Evolutionary conservation across 2,113 vertebrate genomes (phyloP), one percentile per base, ranked within the genome.

Genomic region (Microcebus ravelobensis): DNA sequence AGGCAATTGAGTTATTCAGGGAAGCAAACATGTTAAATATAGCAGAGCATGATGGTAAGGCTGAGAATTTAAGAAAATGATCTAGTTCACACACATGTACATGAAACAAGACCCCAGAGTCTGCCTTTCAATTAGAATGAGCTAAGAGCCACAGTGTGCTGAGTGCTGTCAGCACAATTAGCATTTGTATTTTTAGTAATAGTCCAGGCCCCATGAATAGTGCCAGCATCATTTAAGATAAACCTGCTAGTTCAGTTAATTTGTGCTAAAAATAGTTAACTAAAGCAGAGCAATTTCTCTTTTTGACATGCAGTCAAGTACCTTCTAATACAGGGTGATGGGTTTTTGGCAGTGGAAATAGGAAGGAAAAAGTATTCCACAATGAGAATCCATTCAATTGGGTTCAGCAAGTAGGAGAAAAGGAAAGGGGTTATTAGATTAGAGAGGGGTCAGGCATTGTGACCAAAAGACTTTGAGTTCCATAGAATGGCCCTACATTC

Each of bases 201-300:
- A 83, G 57, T 3, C 36, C 45, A 48, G 94, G n/a, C 21, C 13
- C 85, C 36, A 52, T 13, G 34, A 90, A 83, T 27, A 57, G 84
- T 94, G 87, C 87, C 94, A 94, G 57, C 31, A 93, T 94, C 88
- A 55, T 42, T 97, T 94, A 97, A 96, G 87, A 86, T 96, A 95
- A 97, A 96, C 71, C 67, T 92, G 86, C 74, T 94, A 81, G 89
- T 70, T 70, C 94, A 70, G 68, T 90, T 98, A 83, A 95, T 97
- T 92, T 92, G 52, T 97, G 93, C 96, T 96, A 96, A 98, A 97
- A 97, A 97, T 97, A 97, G 93, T 71, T 95, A 94, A 86, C 50
- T 65, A 27, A 89, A 84, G 74, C 96, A 82, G 87, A 97, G 17
- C 42, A 70, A 55, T 94, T 96, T 95, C 88, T 97, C 76, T 95